A percentile compares a stretch with the other conserved stretches of the same genome.
phyloP scores from a whole-genome alignment of 2,888 invertebrate species.

The Sympetrum striolatum region DNA sequence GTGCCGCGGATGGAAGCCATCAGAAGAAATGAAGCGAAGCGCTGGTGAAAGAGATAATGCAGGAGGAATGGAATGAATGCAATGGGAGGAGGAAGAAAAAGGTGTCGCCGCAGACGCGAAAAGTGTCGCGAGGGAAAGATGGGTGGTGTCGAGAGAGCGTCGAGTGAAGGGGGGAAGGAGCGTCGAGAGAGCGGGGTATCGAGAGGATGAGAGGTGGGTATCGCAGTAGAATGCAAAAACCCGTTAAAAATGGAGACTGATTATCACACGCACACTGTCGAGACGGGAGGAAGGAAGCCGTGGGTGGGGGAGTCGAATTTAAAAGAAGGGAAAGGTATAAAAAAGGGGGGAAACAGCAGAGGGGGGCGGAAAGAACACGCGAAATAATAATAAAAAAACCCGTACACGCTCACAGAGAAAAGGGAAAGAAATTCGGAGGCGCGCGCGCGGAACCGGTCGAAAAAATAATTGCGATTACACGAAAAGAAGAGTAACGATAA shows the following conservation, averaged over 20 bases:
- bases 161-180: neutral
- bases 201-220: neutral
- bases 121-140: neutral
- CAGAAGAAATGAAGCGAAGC: no score
- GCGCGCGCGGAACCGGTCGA: constrained; percentile 22
- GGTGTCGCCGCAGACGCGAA: neutral
- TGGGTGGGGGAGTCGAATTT: neutral
- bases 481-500: neutral
- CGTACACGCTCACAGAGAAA: neutral
- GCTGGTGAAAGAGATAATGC: no score
- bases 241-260: constrained; percentile 43
- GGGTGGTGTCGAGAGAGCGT: neutral
- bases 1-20: no score
- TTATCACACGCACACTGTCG: constrained; percentile 2
- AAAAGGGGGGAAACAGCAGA: neutral
- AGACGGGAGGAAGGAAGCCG: neutral
- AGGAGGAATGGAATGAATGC: no score
- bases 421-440: neutral
- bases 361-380: neutral
- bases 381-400: constrained; percentile 18
- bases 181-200: neutral
- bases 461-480: neutral
- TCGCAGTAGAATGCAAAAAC: constrained; percentile 22
- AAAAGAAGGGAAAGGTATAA: neutral
- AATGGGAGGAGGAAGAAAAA: neutral